phyloP scores from a whole-genome alignment of 2,888 invertebrate genomes.

The Chironomus tentans region DNA sequence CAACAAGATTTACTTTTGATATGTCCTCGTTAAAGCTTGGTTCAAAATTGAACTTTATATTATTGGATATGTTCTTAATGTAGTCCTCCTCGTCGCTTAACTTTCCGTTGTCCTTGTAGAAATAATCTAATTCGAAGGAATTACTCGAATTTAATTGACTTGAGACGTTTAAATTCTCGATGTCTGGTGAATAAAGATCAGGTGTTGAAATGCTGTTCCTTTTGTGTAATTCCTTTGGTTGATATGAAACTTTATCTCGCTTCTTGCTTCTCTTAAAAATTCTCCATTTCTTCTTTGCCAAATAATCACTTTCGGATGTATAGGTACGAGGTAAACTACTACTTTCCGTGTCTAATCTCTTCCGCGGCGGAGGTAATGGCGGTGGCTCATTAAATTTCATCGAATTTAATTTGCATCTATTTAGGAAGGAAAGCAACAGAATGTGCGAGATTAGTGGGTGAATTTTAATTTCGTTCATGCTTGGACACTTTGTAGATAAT shows the following conservation, averaged over 20 bases:
- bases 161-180: neutral
- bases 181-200: constrained; percentile 30
- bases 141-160: constrained; percentile 9
- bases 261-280: constrained; percentile 30
- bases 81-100: constrained; percentile 29
- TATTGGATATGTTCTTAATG: constrained; percentile 38
- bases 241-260: constrained; percentile 22
- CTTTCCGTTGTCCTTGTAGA: neutral
- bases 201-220: constrained; percentile 42
- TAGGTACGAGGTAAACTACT: constrained; percentile 37
- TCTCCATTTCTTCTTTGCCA: constrained; percentile 36
- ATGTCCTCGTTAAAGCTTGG: neutral
- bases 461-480: no score
- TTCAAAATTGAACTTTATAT: constrained; percentile 39
- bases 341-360: constrained; percentile 39
- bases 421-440: no score
- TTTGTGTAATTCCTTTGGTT: constrained; percentile 31
- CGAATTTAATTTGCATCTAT: constrained; percentile 33
- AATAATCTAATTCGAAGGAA: constrained; percentile 8
- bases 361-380: constrained; percentile 39
- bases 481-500: no score
- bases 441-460: no score
- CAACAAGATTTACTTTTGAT: constrained; percentile 38
- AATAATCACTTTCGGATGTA: constrained; percentile 40
- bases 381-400: constrained; percentile 35